Conservation (phyloP, 2,888 invertebrate species). For the Melinaea marsaeus region DNA sequence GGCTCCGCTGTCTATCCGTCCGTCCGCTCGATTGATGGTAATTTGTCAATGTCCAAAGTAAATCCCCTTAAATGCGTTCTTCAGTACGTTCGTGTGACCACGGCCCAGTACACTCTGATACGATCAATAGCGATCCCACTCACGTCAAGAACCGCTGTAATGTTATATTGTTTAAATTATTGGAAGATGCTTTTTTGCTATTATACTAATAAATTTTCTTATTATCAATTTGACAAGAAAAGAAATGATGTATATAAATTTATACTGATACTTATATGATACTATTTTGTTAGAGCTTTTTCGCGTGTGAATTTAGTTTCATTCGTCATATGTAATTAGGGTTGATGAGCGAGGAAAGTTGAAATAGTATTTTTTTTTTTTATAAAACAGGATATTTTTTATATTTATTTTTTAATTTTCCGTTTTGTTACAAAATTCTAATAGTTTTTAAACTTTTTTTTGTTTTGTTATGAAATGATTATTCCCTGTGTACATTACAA, state of each 20-base stretch:
- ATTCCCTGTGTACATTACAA: no score
- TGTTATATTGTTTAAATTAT: neutral
- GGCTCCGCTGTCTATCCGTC: constrained; percentile 35
- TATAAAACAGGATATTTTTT: no score
- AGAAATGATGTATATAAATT: neutral
- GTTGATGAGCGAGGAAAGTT: no score
- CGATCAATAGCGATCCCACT: constrained; percentile 20
- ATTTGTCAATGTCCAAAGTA: constrained; percentile 68
- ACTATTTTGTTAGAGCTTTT: neutral
- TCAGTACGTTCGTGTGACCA: constrained; percentile 48
- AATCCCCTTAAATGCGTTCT: constrained; percentile 68
- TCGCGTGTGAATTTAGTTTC: no score
- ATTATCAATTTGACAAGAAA: neutral
- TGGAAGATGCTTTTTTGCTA: neutral
- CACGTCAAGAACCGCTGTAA: neutral
- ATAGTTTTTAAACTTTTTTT: no score
- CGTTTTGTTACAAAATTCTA: no score
- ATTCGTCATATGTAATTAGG: no score
- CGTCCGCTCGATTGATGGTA: constrained; percentile 51
- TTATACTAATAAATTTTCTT: neutral
- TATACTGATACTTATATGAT: neutral
- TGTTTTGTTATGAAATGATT: no score
- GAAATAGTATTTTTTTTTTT: no score
- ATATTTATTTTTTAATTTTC: no score
- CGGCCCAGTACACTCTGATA: constrained; percentile 24